phyloP scores from a whole-genome alignment of 2,888 invertebrate genomes.

The Emesis russula region DNA sequence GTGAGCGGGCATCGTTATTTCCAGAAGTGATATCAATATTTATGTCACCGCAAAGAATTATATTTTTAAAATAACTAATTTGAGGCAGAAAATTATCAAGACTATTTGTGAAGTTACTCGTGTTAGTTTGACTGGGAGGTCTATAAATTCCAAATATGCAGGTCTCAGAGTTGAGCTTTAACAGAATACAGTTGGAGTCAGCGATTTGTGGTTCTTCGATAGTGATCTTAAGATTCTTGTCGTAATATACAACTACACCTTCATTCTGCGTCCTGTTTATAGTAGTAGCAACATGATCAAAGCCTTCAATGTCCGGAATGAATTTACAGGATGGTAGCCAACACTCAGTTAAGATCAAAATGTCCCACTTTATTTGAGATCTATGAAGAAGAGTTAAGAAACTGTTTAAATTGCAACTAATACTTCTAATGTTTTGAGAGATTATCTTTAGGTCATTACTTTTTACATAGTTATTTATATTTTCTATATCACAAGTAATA shows the following conservation, averaged over 20 bases:
- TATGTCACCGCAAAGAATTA: neutral
- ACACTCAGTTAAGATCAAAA: neutral
- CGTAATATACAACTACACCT: slow-evolving; percentile 4
- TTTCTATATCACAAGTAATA: too few species aligned
- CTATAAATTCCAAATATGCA: too few species aligned
- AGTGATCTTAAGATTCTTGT: neutral
- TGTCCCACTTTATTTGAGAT: neutral
- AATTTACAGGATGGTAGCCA: neutral
- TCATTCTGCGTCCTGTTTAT: neutral
- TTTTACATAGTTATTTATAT: too few species aligned
- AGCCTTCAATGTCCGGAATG: neutral
- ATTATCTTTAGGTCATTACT: too few species aligned
- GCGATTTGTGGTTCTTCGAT: neutral
- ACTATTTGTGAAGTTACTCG: neutral
- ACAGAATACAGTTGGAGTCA: neutral
- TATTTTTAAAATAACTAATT: neutral
- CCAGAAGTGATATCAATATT: neutral
- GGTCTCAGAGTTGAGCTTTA: too few species aligned
- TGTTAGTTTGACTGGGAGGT: neutral
- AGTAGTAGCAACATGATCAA: neutral
- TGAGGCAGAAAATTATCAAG: neutral
- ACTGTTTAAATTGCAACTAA: neutral
- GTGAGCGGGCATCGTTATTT: neutral
- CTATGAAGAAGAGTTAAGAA: neutral
- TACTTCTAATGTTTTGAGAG: neutral